These are phyloP conservation scores for Acleris cristana DNA, from an alignment of 2,888 invertebrate species.

Conservation along the genomic window DNA sequence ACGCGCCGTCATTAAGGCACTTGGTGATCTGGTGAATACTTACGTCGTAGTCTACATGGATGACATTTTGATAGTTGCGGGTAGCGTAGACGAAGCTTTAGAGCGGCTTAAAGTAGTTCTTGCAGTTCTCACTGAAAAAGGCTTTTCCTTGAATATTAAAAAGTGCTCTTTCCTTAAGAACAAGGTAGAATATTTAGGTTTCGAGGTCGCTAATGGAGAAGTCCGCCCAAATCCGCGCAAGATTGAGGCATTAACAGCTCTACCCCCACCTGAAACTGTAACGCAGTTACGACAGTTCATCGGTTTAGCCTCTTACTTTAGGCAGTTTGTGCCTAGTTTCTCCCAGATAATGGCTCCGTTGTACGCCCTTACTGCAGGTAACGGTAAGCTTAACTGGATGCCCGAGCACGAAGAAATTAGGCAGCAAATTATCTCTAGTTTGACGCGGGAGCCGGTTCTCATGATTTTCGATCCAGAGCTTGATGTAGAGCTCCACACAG, in stretches of 20 bases:
- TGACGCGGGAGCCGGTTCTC: constrained; percentile 3
- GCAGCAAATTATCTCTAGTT: neutral
- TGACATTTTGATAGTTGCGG: constrained; percentile 1
- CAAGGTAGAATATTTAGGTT: constrained; percentile 1
- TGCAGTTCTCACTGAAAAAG: constrained; percentile 1
- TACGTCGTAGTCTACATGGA: constrained; percentile 27
- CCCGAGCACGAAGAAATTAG: constrained; percentile 1
- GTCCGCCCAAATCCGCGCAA: constrained; percentile 37
- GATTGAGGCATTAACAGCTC: constrained; percentile 21
- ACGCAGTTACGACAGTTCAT: neutral
- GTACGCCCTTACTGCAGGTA: neutral
- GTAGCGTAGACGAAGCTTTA: neutral
- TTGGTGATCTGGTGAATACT: constrained; percentile 8
- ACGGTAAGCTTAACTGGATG: neutral
- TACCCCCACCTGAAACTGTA: neutral
- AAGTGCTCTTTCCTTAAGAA: constrained; percentile 21
- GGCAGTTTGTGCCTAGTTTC: no score
- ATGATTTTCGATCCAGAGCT: constrained; percentile 5
- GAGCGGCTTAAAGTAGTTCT: constrained; percentile 14
- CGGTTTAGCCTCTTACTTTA: neutral
- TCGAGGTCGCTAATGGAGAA: constrained; percentile 21
- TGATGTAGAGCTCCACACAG: constrained; percentile 1
- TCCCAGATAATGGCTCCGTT: neutral
- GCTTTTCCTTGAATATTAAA: constrained; percentile 20
- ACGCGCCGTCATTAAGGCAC: constrained; percentile 28